Base-by-base conservation (phyloP, 2,888 invertebrate species). In the Orthosia gothica region DNA sequence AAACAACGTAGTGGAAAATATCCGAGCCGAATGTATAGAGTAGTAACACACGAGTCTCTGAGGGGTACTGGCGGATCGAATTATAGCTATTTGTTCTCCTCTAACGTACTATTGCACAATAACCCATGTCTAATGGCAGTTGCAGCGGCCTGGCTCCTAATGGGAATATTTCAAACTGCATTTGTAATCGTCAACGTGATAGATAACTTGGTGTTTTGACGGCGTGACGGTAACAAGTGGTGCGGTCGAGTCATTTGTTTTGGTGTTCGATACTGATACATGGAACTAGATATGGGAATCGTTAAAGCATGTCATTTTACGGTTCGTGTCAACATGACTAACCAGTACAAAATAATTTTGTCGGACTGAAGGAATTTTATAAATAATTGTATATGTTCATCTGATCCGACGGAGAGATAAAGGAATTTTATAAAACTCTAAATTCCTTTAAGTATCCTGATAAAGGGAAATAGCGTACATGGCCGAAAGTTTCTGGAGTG, bases 1-100 rank as follows among this genome's bases (percentile, higher is more conserved):
- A 90, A 89, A 81, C 87, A 81, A 88, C 82, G 68, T 72, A 80
- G 85, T 86, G 79, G 84, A 89, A 89, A 87, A 87, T 88, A 83
- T 81, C 76, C 74, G 50, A 65, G 63, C 58, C 49, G 59, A 62
- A 76, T 81, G 79, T 78, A 74, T 74, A 23, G 74, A 70, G 67
- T 47, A 59, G 86, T 87, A 86, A 90, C 84, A 67, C 90, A 94
- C 88, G 90, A 86, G 86, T 88, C 94, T 92, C 94, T 5, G 68
- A 87, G 93, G 94, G 89, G 92, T 85, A 81, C 86, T 93, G 87
- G 87, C 73, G 88, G 88, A 90, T 94, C 93, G 92, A 93, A 92
- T 93, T 93, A 93, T 93, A 88, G 91, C 94, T 91, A 91, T 93
- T 94, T 93, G 92, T 92, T 92, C 90, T 87, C 86, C 74, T 65